Percentiles rank a stretch among this genome's conserved stretches.
These are phyloP conservation scores for Dunckerocampus dactyliophorus DNA, from an alignment of 2,113 vertebrate species.

Conservation along the genomic window DNA sequence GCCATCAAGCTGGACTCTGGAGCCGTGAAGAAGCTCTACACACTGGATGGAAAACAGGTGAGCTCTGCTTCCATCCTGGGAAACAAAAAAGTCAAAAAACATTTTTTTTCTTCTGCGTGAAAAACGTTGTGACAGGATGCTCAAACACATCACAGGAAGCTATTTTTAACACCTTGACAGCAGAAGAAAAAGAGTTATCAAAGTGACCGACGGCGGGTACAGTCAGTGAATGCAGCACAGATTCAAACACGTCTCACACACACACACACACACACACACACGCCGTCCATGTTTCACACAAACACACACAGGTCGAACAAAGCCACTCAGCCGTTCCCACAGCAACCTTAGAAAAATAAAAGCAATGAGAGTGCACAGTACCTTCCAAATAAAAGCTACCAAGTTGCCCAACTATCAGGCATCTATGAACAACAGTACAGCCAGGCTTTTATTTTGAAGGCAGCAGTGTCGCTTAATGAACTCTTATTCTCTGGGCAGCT, in stretches of 20 bases:
- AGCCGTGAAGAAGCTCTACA: constrained; percentile 61
- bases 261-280: neutral
- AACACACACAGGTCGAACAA: neutral
- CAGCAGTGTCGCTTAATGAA: neutral
- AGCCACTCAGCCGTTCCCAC: constrained; percentile 2
- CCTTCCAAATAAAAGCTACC: constrained; percentile 25
- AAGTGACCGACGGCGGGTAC: constrained; percentile 5
- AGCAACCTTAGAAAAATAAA: neutral
- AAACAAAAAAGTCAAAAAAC: neutral
- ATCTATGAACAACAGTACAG: too few relatives aligned
- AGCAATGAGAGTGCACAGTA: accelerated
- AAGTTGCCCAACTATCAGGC: too few relatives aligned
- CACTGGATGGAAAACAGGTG: constrained; percentile 66
- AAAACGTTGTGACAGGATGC: neutral
- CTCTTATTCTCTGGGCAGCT: constrained; percentile 7
- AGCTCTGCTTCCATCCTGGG: neutral
- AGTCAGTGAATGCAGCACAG: neutral
- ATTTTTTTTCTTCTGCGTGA: neutral
- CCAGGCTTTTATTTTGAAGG: too few relatives aligned
- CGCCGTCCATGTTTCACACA: too few relatives aligned
- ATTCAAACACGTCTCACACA: neutral
- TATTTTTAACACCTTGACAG: constrained; percentile 3
- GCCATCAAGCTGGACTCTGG: constrained; percentile 69
- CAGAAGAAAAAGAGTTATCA: neutral
- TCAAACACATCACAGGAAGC: neutral